These are phyloP conservation scores for Amphiprion percula DNA, from an alignment of 2,113 vertebrate species.

Conservation along the genomic window DNA sequence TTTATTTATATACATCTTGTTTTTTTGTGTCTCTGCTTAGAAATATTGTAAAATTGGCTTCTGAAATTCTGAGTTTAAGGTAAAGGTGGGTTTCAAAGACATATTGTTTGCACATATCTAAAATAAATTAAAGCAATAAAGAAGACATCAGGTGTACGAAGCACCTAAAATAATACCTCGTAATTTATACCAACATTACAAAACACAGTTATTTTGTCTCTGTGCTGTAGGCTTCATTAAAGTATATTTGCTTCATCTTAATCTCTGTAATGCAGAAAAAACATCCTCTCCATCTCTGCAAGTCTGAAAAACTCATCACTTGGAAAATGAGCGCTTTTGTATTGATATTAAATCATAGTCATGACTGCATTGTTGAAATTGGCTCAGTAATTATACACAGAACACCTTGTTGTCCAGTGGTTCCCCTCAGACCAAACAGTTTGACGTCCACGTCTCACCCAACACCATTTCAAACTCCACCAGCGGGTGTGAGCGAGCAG, in stretches of 20 bases:
- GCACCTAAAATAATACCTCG: no score
- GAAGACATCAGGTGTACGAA: no score
- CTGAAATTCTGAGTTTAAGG: no score
- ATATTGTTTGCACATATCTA: neutral
- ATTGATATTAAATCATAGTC: conserved; percentile 15
- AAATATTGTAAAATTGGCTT: no score
- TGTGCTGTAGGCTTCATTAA: neutral
- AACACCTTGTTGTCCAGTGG: conserved; percentile 11
- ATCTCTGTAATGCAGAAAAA: neutral
- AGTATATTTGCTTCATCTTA: neutral
- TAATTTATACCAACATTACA: no score
- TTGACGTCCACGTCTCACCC: conserved; percentile 15
- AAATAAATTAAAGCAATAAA: neutral
- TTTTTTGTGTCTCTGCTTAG: no score
- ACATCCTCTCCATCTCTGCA: neutral
- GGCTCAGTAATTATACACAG: conserved; percentile 15
- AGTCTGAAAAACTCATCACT: conserved; percentile 12
- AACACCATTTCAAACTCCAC: neutral
- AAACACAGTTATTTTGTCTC: neutral
- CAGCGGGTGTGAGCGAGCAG: conserved; percentile 1
- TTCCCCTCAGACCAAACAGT: conserved; percentile 23
- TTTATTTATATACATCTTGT: no score
- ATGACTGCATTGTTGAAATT: neutral
- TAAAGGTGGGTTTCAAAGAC: no score
- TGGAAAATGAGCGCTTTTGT: conserved; percentile 4